Evolutionary conservation across 2,797 vertebrate species (phyloP), one percentile per base, ranked within the genome.

Genomic region (Hephaestus fuliginosus): DNA sequence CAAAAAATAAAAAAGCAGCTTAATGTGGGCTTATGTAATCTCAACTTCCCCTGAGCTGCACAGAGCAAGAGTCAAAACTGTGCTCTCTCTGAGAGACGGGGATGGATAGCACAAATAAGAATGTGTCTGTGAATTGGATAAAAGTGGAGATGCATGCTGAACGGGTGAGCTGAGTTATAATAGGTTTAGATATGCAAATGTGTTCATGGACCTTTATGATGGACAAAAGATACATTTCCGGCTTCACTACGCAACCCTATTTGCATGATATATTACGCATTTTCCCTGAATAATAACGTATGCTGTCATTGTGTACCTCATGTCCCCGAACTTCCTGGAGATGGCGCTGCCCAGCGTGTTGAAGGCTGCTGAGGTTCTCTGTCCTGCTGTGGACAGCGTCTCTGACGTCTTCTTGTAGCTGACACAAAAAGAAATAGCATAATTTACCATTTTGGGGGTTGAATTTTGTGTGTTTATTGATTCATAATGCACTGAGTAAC

Each of bases 351-450:
- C 97, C 39, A 99, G 95, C 0, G 96, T 99, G 92, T 91, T 98
- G 94, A 99, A 96, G 30, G 97, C 98, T 7, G 96, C 95, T 0
- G 97, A 94, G 28, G 98, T 98, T 86, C 94, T 99, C 91, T 98
- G 98, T 78, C 98, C 97, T 0, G 98, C 98, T 0, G 98, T 97
- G 90, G 95, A 97, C 82, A 99, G 86, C 0, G 97, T 98, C 92
- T 99, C 98, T 0, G 99, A 97, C 4, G 98, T 99, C 92, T 97
- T 99, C 95, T 98, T 99, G 86, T 98, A 99, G 73, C 98, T 99
- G 86, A 15, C 12, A 77, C 55, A 73, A 18, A 62, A 65, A 58
- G 7, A 52, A 25, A 25, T 25, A 25, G 25, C 25, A 25, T 25
- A 25, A 25, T 25, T 25, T 25, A 25, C 25, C 25, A 25, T 25